Evolutionary conservation across 2,797 vertebrate genomes (phyloP), one percentile per base, ranked within the genome.

Genomic region (Cirrhinus mrigala): DNA sequence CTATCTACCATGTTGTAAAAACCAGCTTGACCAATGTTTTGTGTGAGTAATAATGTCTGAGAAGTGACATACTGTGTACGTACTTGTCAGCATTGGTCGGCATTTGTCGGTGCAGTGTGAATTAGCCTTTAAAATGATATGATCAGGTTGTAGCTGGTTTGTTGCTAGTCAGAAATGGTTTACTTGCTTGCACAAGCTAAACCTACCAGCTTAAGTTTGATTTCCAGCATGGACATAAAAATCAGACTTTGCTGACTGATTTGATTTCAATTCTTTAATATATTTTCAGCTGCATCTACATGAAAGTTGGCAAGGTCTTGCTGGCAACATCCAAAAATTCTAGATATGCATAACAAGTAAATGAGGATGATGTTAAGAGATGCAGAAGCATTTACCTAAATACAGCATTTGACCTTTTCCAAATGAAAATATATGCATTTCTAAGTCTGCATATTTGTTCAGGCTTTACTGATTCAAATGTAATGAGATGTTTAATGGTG

Each of bases 401-500:
- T 89, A 64, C 16, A 83, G 29, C 5, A 77, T 78, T 73, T 83
- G 6, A 74, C 54, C 89, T 89, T 92, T 86, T 87, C 50, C 76
- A 90, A 71, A 90, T 89, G 87, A 92, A 92, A 91, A 92, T 90
- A 85, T 92, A 87, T 56, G 79, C 88, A 71, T 91, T 89, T 90
- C 88, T 89, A 90, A 90, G 91, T 91, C 88, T 90, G 84, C 24
- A 24, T 93, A 90, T 94, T 94, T 95, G 90, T 93, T 90, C 92
- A 89, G 83, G 50, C 86, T 89, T 91, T 92, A 91, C 92, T 94
- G 90, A 91, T 91, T 92, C 90, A 92, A 88, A 91, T 89, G 87
- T 93, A 94, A 94, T 91, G 89, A 94, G 92, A 94, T 90, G 92
- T 93, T 92, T 92, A 91, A 93, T 89, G 90, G 90, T 86, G 84